Conservation (phyloP, 2,797 vertebrate genomes). For the Pangasius sanitwongsei region DNA sequence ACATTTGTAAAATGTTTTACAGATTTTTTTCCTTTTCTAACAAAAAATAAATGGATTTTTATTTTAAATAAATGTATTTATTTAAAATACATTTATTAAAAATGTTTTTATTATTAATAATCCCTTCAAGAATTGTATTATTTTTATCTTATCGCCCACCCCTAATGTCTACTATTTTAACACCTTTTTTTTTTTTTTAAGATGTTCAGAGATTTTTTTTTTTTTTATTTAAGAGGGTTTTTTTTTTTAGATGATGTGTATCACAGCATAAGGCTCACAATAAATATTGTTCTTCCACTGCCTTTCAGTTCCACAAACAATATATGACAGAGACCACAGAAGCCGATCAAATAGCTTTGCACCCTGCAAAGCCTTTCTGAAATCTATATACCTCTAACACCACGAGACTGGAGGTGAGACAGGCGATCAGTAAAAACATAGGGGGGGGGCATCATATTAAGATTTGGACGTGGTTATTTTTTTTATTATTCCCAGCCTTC, state of each 20-base stretch:
- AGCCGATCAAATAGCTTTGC: not conserved
- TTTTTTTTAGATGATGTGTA: not conserved
- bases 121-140: not conserved
- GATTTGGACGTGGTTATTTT: not conserved
- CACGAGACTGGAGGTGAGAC: not conserved
- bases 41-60: too few species aligned
- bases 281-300: not conserved
- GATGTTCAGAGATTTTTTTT: not conserved
- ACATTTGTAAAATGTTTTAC: too few species aligned
- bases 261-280: not conserved
- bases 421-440: not conserved
- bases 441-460: too few species aligned
- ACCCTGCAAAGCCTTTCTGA: not conserved
- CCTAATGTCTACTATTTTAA: not conserved
- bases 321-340: not conserved
- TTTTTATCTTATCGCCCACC: not conserved
- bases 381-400: not conserved
- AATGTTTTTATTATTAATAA: not conserved
- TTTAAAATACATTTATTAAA: not conserved
- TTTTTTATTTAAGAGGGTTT: not conserved
- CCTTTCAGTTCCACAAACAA: slow-evolving; percentile 9
- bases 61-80: too few species aligned
- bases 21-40: not conserved
- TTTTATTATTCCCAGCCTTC: not conserved
- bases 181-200: not conserved